These are phyloP conservation scores for Chromoteleia sp. DNA, from an alignment of 2,888 invertebrate genomes.

Conservation along the genomic window DNA sequence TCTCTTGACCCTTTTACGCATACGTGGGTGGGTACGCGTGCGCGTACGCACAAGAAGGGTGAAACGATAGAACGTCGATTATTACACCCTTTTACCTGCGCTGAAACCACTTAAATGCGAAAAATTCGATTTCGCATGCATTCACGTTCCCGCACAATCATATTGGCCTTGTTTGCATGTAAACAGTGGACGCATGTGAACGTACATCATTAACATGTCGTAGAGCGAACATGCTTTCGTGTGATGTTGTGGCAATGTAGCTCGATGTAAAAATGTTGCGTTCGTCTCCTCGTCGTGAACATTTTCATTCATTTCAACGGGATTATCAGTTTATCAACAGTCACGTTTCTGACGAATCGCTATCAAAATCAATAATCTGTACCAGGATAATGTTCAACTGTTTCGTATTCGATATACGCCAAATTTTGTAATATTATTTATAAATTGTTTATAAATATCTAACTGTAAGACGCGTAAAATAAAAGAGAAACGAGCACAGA, in stretches of 20 bases:
- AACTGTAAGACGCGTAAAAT: no score
- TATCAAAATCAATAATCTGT: constrained; percentile 50
- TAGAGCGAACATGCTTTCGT: constrained; percentile 68
- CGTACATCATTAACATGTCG: constrained; percentile 68
- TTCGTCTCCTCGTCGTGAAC: constrained; percentile 69
- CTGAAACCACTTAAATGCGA: constrained; percentile 75
- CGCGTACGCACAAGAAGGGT: constrained; percentile 64
- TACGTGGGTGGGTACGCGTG: constrained; percentile 12
- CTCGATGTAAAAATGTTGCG: constrained; percentile 64
- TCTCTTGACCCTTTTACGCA: constrained; percentile 23
- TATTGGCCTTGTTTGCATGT: constrained; percentile 78
- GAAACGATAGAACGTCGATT: constrained; percentile 67
- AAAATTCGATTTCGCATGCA: constrained; percentile 77
- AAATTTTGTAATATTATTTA: no score
- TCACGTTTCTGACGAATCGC: constrained; percentile 47
- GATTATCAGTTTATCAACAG: constrained; percentile 45
- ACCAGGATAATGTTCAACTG: constrained; percentile 45
- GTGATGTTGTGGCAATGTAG: constrained; percentile 66
- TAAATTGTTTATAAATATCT: no score
- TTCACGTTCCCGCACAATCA: constrained; percentile 72
- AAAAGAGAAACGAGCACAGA: no score
- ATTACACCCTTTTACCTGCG: constrained; percentile 76
- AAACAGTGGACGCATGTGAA: constrained; percentile 76
- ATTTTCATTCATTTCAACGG: constrained; percentile 44
- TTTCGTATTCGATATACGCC: no score